phyloP scores from a whole-genome alignment of 2,888 invertebrate genomes.

The Heteropelma amictum region DNA sequence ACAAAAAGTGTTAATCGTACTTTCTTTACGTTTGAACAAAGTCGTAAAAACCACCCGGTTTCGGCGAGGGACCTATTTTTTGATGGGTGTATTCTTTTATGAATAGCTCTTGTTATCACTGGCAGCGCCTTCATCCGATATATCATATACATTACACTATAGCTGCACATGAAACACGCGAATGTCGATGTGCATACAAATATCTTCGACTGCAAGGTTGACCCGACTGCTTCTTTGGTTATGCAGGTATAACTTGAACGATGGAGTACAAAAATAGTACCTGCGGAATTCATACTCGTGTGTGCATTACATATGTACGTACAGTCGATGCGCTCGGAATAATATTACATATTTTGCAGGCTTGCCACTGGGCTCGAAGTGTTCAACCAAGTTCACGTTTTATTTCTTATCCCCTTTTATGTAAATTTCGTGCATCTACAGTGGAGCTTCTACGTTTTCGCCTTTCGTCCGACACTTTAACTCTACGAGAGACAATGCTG shows the following conservation, averaged over 20 bases:
- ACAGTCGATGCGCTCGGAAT: slow-evolving; percentile 40
- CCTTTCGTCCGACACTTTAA: no score
- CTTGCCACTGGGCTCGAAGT: not conserved
- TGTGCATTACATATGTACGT: slow-evolving; percentile 36
- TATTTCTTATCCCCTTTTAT: slow-evolving; percentile 25
- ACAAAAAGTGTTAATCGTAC: no score
- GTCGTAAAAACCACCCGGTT: no score
- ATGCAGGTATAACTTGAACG: slow-evolving; percentile 35
- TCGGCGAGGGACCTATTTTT: no score
- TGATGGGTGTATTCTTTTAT: no score
- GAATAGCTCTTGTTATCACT: not conserved
- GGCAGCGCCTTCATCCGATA: not conserved
- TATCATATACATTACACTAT: not conserved
- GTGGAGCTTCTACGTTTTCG: not conserved
- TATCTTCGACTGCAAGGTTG: slow-evolving; percentile 29
- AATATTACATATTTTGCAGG: slow-evolving; percentile 20
- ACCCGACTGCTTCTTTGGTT: not conserved
- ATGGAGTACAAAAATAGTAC: slow-evolving; percentile 35
- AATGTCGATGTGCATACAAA: slow-evolving; percentile 30
- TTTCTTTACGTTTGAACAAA: no score
- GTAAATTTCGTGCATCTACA: slow-evolving; percentile 30
- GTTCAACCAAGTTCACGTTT: slow-evolving; percentile 29
- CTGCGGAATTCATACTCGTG: slow-evolving; percentile 28
- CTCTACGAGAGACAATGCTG: no score
- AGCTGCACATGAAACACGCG: not conserved